These are phyloP conservation scores for Cynaeus angustus DNA, from an alignment of 2,888 invertebrate genomes.

Conservation along the genomic window DNA sequence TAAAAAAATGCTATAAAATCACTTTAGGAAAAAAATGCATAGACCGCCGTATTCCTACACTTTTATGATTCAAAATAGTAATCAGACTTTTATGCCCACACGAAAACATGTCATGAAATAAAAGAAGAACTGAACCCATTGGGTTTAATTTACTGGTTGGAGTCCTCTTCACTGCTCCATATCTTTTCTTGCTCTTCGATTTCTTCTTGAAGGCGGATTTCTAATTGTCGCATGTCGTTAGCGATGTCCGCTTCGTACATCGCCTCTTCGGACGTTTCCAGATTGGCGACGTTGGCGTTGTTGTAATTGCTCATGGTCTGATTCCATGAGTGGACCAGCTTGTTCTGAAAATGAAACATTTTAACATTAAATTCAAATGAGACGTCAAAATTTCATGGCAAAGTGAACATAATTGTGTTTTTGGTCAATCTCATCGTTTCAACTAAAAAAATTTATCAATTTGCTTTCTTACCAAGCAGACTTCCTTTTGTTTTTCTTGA, in stretches of 20 bases:
- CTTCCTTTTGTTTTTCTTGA: constrained; percentile 77
- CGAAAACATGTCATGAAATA: constrained; percentile 54
- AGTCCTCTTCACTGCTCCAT: constrained; percentile 77
- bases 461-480: constrained; percentile 68
- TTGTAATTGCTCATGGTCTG: constrained; percentile 63
- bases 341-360: constrained; percentile 63
- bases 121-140: constrained; percentile 67
- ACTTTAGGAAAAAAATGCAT: constrained; percentile 35
- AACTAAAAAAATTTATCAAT: background rate
- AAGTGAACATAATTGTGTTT: too few relatives aligned
- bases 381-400: too few relatives aligned
- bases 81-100: constrained; percentile 50
- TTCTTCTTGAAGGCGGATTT: constrained; percentile 79
- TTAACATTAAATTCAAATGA: background rate
- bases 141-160: constrained; percentile 69
- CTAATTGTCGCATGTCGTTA: constrained; percentile 79
- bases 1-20: constrained; percentile 42
- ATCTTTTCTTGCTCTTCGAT: constrained; percentile 78
- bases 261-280: constrained; percentile 72
- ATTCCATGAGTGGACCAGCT: constrained; percentile 67
- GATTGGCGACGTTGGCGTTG: constrained; percentile 58
- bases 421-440: too few relatives aligned
- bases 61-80: constrained; percentile 46
- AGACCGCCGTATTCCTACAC: constrained; percentile 21
- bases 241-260: constrained; percentile 79